A percentile compares a stretch with the other conserved stretches of the same genome.
phyloP scores from a whole-genome alignment of 2,888 invertebrate genomes.

The Melanophora roralis region DNA sequence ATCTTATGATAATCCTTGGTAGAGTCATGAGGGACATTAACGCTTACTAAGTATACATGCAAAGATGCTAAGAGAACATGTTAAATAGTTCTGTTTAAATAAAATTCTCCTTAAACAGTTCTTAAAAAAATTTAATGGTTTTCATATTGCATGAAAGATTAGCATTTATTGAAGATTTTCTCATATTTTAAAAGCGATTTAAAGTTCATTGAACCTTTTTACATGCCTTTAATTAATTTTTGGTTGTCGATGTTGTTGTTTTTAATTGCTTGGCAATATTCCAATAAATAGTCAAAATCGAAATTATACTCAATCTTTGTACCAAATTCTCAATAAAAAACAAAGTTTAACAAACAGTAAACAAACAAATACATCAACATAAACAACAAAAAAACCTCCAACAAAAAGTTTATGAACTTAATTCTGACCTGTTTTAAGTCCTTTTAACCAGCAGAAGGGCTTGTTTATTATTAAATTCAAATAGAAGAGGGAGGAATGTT shows the following conservation, averaged over 20 bases:
- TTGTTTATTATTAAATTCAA: neutral
- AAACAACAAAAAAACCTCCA: neutral
- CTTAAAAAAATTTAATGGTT: neutral
- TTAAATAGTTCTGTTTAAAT: too few relatives aligned
- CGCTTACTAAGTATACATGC: too few relatives aligned
- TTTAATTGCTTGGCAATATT: slow-evolving; percentile 39
- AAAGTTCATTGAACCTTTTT: slow-evolving; percentile 51
- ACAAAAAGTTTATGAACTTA: slow-evolving; percentile 47
- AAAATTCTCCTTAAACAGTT: too few relatives aligned
- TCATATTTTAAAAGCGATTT: slow-evolving; percentile 55
- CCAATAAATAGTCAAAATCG: slow-evolving; percentile 46
- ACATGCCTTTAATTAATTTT: neutral
- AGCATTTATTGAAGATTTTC: slow-evolving; percentile 36
- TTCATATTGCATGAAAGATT: neutral
- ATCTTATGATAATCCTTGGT: too few relatives aligned
- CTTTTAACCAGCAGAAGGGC: neutral
- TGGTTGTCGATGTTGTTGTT: slow-evolving; percentile 1
- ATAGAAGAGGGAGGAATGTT: neutral
- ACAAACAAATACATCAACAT: slow-evolving; percentile 9
- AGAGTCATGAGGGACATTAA: too few relatives aligned
- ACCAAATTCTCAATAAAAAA: slow-evolving; percentile 42
- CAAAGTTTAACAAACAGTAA: slow-evolving; percentile 21
- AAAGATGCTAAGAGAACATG: too few relatives aligned
- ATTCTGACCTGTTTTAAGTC: slow-evolving; percentile 51
- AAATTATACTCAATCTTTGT: slow-evolving; percentile 35